Percentiles rank a stretch among this genome's conserved stretches.
Conservation (phyloP, 2,113 vertebrate genomes). For the Eublepharis macularius region DNA sequence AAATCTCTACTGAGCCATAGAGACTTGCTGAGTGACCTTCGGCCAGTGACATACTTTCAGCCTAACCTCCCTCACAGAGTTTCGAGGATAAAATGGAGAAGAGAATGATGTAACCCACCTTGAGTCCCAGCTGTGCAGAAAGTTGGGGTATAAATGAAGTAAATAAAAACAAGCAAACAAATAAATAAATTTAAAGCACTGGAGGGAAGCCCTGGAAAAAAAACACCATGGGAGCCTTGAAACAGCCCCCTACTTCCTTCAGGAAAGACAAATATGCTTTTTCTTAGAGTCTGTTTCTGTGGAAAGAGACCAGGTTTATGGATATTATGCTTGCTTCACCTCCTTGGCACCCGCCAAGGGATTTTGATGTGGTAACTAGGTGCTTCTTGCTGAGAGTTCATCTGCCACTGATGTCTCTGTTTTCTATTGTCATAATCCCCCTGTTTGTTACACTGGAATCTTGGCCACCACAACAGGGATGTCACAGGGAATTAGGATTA, state of each 20-base stretch:
- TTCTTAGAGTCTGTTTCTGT: slow-evolving; percentile 8
- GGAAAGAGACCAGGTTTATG: not conserved
- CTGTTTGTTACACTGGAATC: slow-evolving; percentile 38
- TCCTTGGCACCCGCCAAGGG: not conserved
- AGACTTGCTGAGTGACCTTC: too few species aligned
- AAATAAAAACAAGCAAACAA: too few species aligned
- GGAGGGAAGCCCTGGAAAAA: not conserved
- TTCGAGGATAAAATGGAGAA: too few species aligned
- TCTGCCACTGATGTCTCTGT: slow-evolving; percentile 25
- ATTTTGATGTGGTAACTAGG: slow-evolving; percentile 41
- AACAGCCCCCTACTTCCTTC: slow-evolving; percentile 7
- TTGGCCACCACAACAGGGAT: slow-evolving; percentile 44
- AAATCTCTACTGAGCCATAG: too few species aligned
- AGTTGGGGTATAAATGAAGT: too few species aligned
- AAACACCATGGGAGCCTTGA: not conserved
- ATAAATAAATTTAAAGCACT: not conserved
- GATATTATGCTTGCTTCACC: slow-evolving; percentile 10
- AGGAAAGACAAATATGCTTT: slow-evolving; percentile 11
- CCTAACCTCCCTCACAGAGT: too few species aligned
- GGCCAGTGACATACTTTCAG: too few species aligned
- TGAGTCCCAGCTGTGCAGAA: too few species aligned
- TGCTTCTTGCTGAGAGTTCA: slow-evolving; percentile 38
- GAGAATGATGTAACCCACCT: too few species aligned
- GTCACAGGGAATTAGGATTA: slow-evolving; percentile 59
- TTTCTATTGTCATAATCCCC: slow-evolving; percentile 48